Evolutionary conservation across 2,797 vertebrate species (phyloP), one percentile per base, ranked within the genome.

Genomic region (Poliocrania exsul): DNA sequence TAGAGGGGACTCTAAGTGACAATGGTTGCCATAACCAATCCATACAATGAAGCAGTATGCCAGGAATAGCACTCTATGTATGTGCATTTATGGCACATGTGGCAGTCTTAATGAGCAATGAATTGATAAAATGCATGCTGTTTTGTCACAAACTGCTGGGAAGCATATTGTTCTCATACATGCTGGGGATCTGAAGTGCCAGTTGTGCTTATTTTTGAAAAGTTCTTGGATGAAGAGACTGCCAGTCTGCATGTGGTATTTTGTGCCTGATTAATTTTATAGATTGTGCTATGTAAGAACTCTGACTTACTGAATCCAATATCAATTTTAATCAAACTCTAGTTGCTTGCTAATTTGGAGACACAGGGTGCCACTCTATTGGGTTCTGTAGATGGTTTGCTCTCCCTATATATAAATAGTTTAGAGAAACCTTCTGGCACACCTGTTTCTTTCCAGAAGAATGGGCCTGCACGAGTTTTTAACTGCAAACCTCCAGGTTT

Each of bases 281-380:
- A 70, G 83, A 44, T 29, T 66, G 67, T 64, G 40, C 58, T 82
- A 92, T 67, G 84, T 91, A 80, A 92, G 81, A 91, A 87, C 26
- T 35, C 66, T 75, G 73, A 87, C 56, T 93, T 56, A n/a, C 33
- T 56, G 46, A 89, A 92, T 93, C 85, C 84, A 96, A 42, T 73
- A 91, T 49, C 33, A 62, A 75, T 91, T 95, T 94, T 86, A 95
- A 94, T 82, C 71, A 92, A 93, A 92, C 53, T 77, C 64, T 85
- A 77, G 60, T 70, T 93, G 33, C 64, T 85, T 85, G 40, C 28
- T 91, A 44, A 66, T 93, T 77, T 77, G 49, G 67, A 92, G 64
- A 90, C 71, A 47, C 2, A n/a, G 89, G 86, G 65, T 89, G 71
- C 71, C 84, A 25, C 37, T 85, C 81, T 38, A 80, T 53, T 70